Conservation (phyloP, 2,113 vertebrate genomes). For the Bostrychus sinensis region DNA sequence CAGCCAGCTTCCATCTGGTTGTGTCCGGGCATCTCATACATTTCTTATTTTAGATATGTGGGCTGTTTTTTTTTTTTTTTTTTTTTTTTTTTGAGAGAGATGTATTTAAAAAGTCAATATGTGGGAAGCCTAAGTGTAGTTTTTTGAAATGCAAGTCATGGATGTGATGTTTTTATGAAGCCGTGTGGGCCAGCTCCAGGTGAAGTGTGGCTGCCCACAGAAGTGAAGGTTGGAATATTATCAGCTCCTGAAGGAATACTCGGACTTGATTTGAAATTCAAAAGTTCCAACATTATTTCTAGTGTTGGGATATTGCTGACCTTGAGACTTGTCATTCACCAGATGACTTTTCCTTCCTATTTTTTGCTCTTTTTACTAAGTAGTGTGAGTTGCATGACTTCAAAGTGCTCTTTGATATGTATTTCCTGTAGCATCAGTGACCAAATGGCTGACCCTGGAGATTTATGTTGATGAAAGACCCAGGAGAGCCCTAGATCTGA, state of each 20-base stretch:
- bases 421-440: conserved; percentile 57
- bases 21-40: conserved; percentile 34
- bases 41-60: conserved; percentile 32
- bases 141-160: conserved; percentile 44
- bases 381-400: conserved; percentile 45
- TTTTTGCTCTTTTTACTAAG: conserved; percentile 33
- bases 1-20: conserved; percentile 12
- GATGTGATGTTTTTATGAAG: conserved; percentile 41
- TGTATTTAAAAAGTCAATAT: conserved; percentile 15
- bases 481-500: conserved; percentile 34
- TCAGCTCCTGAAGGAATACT: conserved; percentile 31
- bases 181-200: conserved; percentile 3
- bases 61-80: too few relatives aligned
- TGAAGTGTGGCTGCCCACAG: conserved; percentile 24
- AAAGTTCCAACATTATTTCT: conserved; percentile 34
- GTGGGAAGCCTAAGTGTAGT: conserved; percentile 31
- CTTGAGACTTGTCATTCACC: conserved; percentile 57
- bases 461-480: conserved; percentile 38
- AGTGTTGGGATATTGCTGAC: conserved; percentile 37
- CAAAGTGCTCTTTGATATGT: conserved; percentile 70
- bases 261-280: conserved; percentile 54
- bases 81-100: conserved; percentile 16
- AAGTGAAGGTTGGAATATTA: conserved; percentile 56
- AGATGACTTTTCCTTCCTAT: conserved; percentile 23
- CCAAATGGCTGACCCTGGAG: conserved; percentile 53